A percentile compares a stretch with the other conserved stretches of the same genome.
phyloP scores from a whole-genome alignment of 1,140 invertebrate species.

The Charaxes varanes region DNA sequence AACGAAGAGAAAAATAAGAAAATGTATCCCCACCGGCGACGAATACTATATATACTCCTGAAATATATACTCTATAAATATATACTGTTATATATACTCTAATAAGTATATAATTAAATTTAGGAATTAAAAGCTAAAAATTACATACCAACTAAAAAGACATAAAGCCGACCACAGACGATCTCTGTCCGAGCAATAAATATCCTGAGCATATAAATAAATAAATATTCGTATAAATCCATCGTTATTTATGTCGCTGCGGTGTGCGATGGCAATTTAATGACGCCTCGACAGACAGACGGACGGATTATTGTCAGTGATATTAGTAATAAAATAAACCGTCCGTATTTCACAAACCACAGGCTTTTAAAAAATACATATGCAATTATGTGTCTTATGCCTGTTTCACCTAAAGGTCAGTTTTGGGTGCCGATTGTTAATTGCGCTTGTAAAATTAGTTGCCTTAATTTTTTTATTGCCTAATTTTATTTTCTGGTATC shows the following conservation, averaged over 20 bases:
- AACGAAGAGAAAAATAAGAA: no score
- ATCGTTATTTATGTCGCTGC: constrained; percentile 45
- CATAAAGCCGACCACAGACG: constrained; percentile 16
- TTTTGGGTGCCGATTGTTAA: background rate
- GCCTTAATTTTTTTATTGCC: constrained; percentile 13
- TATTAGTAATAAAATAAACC: constrained; percentile 36
- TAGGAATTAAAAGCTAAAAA: constrained; percentile 8
- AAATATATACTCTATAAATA: no score
- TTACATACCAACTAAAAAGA: constrained; percentile 16
- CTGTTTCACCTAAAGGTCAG: background rate
- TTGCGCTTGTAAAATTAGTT: constrained; percentile 14
- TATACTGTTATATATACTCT: background rate
- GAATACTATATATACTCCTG: no score
- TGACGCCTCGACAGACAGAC: constrained; percentile 38
- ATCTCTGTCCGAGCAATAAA: constrained; percentile 29
- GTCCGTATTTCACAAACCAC: constrained; percentile 11
- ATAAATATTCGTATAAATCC: constrained; percentile 46
- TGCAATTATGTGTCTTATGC: background rate
- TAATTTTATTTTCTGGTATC: constrained; percentile 12
- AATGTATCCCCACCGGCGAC: no score
- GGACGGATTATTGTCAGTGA: constrained; percentile 40
- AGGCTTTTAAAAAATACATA: background rate
- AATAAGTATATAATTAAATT: constrained; percentile 1
- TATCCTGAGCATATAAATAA: constrained; percentile 36
- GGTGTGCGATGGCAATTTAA: constrained; percentile 42